phyloP scores from a whole-genome alignment of 2,797 vertebrate species.

The Rhynchonycteris naso region DNA sequence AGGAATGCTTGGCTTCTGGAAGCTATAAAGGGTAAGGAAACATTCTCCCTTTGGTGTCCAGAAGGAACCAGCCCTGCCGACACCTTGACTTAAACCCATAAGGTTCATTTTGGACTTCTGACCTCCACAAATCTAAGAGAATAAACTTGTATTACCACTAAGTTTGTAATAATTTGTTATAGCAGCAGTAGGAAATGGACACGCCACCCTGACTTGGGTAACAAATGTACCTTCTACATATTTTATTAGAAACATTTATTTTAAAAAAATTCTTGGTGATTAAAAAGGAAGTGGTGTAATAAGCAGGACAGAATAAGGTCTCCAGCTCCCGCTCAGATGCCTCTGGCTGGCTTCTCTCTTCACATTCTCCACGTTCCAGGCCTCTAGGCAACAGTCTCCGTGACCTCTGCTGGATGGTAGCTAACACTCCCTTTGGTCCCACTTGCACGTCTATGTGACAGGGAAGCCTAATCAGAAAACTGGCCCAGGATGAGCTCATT shows the following conservation, averaged over 20 bases:
- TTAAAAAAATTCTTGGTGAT: not conserved
- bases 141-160: not conserved
- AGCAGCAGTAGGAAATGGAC: constrained; percentile 16
- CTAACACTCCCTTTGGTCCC: constrained; percentile 55
- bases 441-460: constrained; percentile 42
- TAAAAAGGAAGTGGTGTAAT: not conserved
- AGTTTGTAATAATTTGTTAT: not conserved
- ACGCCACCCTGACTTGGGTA: not conserved
- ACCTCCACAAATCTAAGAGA: not conserved
- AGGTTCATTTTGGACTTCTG: not conserved
- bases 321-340: not conserved
- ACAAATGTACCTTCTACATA: constrained; percentile 7
- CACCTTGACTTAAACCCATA: not conserved
- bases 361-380: not conserved
- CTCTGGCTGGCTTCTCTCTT: not conserved
- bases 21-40: not conserved
- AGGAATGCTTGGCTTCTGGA: not conserved
- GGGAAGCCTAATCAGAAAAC: constrained; percentile 41
- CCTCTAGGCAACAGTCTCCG: constrained; percentile 60
- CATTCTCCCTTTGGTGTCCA: not conserved
- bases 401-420: constrained; percentile 75
- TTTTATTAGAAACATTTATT: constrained; percentile 74
- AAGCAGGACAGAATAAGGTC: not conserved
- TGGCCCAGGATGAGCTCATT: not conserved
- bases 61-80: not conserved